phyloP scores from a whole-genome alignment of 2,113 vertebrate genomes.

The Cairina moschata region DNA sequence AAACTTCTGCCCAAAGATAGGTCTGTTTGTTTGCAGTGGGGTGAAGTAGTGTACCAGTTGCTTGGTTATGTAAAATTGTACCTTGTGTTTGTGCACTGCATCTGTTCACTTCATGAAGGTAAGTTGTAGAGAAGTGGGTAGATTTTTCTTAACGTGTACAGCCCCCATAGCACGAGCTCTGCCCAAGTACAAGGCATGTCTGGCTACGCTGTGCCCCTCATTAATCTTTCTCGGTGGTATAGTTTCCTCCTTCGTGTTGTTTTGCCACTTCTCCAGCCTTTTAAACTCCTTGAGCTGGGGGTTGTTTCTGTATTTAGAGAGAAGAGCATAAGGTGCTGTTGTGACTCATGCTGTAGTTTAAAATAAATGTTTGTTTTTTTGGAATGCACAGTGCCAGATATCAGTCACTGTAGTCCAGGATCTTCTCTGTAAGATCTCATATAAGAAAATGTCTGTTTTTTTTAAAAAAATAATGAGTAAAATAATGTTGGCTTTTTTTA shows the following conservation, averaged over 20 bases:
- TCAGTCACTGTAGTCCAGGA: not conserved
- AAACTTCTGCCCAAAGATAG: not conserved
- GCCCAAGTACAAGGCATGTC: not conserved
- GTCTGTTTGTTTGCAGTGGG: not conserved
- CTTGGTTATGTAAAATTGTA: no score
- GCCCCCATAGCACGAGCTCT: not conserved
- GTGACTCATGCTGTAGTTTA: not conserved
- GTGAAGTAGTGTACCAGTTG: not conserved
- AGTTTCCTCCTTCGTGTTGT: not conserved
- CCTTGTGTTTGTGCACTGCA: not conserved
- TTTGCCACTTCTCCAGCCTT: not conserved
- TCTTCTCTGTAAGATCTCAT: not conserved
- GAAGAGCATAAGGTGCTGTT: not conserved
- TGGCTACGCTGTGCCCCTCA: not conserved
- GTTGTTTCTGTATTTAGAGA: not conserved
- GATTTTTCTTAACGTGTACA: not conserved
- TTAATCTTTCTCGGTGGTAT: not conserved
- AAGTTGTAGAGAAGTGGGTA: not conserved
- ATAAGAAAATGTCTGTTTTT: not conserved
- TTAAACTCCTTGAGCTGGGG: not conserved
- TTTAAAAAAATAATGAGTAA: not conserved
- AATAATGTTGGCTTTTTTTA: no score
- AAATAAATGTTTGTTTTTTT: not conserved
- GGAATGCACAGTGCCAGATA: not conserved
- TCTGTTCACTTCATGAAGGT: not conserved